Conservation (phyloP, 2,113 vertebrate species). For the Poecilia latipinna region DNA sequence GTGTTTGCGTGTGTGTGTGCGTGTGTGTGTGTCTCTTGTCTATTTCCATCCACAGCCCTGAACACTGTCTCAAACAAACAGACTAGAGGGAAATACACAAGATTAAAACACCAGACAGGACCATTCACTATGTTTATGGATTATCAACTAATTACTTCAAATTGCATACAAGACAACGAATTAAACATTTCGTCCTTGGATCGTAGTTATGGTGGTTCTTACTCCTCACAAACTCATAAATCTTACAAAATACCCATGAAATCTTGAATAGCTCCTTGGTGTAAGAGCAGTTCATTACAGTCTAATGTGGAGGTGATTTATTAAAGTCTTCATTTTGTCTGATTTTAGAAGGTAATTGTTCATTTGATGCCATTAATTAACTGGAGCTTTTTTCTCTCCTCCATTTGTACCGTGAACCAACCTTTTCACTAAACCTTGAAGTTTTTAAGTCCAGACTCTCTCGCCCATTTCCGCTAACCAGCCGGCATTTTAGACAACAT, state of each 20-base stretch:
- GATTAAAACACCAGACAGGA: constrained; percentile 10
- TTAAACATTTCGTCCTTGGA: background rate
- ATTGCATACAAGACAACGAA: background rate
- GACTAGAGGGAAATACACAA: constrained; percentile 11
- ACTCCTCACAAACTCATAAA: background rate
- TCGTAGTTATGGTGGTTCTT: background rate
- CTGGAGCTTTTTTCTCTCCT: no score
- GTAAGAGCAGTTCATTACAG: background rate
- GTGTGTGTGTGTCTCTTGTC: background rate
- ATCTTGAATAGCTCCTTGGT: background rate
- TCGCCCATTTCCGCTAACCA: background rate
- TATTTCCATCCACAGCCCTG: constrained; percentile 1
- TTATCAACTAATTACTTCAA: constrained; percentile 10
- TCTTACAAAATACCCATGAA: background rate
- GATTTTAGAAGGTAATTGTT: no score
- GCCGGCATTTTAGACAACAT: no score
- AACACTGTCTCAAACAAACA: constrained; percentile 4
- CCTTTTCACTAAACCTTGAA: background rate
- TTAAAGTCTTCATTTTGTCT: background rate
- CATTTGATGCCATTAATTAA: no score
- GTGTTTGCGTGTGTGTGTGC: constrained; percentile 33
- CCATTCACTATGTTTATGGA: constrained; percentile 29
- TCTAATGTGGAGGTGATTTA: background rate
- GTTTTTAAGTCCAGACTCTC: background rate
- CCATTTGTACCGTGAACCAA: background rate